Base-by-base conservation (phyloP, 1,140 invertebrate genomes). In the Himalopsyche phryganea region DNA sequence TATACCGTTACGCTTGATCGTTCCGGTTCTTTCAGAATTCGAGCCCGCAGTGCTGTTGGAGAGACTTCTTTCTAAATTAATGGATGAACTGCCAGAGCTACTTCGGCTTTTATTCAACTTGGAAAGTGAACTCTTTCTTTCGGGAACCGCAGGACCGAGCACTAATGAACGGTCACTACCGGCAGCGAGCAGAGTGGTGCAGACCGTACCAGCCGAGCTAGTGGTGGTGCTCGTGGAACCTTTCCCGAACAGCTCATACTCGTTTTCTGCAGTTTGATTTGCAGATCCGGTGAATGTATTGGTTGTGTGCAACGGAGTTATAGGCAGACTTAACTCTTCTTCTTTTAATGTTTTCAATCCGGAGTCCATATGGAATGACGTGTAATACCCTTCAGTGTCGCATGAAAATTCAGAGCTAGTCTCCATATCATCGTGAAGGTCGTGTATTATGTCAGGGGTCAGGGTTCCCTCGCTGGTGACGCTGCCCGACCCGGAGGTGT, bases 321-420 rank as follows among this genome's bases (percentile, higher is more conserved):
- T 75, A 0, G 83, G 83, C 17, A 75, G 69, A 45, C 50, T 60
- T 33, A 75, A 58, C 69, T 90, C 90, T 73, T 92, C 89, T 71
- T 91, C 89, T 69, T 88, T 87, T 11, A 90, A 72, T 0, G 88
- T 91, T 71, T 93, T 92, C 40, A 97, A 72, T 1, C 94, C 95
- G 51, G 92, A 95, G 72, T 98, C 95, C 80, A 94, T 87, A 70
- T 97, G 93, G 78, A 98, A 97, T 9, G 93, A 96, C 0, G 95
- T 98, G 72, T 96, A 98, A 72, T 97, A 98, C 9, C 95, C 94
- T 74, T 97, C 95, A 10, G 94, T 95, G 70, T 98, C 95, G 67
- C 94, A 93, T 4, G 93, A 96, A 73, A 95, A 96, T 41, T 93
- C 91, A 0, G 93, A 96, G 66, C 90, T 92, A 3, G 89, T 93